Conservation (phyloP, 1,140 invertebrate species). For the Sycophaga agraensis region DNA sequence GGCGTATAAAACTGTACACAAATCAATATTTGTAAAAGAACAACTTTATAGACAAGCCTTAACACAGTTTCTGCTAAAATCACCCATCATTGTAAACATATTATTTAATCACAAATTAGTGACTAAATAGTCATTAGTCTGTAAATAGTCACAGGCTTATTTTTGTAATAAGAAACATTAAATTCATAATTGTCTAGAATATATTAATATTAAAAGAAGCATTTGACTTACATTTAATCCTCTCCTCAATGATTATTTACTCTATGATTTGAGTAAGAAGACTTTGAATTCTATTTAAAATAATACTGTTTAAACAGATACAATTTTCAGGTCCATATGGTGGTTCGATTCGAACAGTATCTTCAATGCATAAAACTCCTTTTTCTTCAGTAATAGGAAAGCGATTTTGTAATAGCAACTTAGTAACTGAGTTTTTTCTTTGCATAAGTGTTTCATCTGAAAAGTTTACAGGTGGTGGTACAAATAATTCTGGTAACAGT, state of each 20-base stretch:
- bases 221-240: conserved; percentile 14
- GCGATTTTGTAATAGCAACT: conserved; percentile 43
- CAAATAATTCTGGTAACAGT: conserved; percentile 45
- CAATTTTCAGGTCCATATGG: conserved; percentile 48
- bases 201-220: conserved; percentile 34
- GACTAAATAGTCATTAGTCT: too few relatives aligned
- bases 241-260: not conserved
- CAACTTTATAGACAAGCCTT: conserved; percentile 13
- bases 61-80: conserved; percentile 4
- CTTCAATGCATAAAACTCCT: conserved; percentile 41
- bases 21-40: too few relatives aligned
- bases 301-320: conserved; percentile 44
- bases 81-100: conserved; percentile 6
- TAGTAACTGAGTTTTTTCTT: conserved; percentile 41
- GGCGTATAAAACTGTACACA: not conserved
- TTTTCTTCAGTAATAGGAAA: conserved; percentile 45
- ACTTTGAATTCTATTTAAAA: conserved; percentile 48
- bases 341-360: conserved; percentile 46
- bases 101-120: conserved; percentile 5
- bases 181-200: conserved; percentile 36
- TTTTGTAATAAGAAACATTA: conserved; percentile 45
- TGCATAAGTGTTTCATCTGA: conserved; percentile 25
- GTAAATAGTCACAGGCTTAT: conserved; percentile 37
- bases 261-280: conserved; percentile 23
- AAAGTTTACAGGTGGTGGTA: conserved; percentile 23